phyloP scores from a whole-genome alignment of 2,113 vertebrate species.

The Protomyctophum bolini region DNA sequence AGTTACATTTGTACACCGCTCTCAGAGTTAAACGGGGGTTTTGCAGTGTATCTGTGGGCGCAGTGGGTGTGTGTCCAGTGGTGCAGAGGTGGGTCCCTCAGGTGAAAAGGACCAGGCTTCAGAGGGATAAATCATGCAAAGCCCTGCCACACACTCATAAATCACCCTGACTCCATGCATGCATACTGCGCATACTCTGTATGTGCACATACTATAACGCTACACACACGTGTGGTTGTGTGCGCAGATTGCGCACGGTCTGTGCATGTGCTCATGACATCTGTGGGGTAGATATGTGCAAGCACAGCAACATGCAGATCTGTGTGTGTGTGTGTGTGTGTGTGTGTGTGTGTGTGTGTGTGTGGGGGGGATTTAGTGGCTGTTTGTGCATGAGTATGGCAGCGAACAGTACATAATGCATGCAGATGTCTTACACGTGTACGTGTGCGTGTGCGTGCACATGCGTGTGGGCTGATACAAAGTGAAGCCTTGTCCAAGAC shows the following conservation, averaged over 20 bases:
- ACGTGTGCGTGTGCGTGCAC: background rate
- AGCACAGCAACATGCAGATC: no score
- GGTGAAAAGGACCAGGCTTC: conserved; percentile 56
- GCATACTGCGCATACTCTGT: no score
- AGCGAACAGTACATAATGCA: conserved; percentile 5
- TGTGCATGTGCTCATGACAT: background rate
- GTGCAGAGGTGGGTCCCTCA: conserved; percentile 52
- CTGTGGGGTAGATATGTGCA: no score
- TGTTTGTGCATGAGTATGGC: no score
- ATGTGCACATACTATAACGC: no score
- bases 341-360: conserved; percentile 3
- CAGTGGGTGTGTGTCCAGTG: background rate
- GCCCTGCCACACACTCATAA: conserved; percentile 57
- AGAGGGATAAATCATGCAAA: conserved; percentile 68
- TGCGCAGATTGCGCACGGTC: background rate
- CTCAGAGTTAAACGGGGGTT: no score
- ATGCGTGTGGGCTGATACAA: conserved; percentile 1
- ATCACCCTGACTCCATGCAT: conserved; percentile 47
- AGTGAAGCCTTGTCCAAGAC: conserved; percentile 4
- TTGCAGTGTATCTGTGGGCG: background rate
- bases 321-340: conserved; percentile 3
- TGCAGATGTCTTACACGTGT: background rate
- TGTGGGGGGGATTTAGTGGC: background rate
- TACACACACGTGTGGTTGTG: background rate
- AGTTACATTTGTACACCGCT: no score